A percentile compares a stretch with the other conserved stretches of the same genome.
These are phyloP conservation scores for Plectropomus leopardus DNA, from an alignment of 2,113 vertebrate species.

Conservation along the genomic window DNA sequence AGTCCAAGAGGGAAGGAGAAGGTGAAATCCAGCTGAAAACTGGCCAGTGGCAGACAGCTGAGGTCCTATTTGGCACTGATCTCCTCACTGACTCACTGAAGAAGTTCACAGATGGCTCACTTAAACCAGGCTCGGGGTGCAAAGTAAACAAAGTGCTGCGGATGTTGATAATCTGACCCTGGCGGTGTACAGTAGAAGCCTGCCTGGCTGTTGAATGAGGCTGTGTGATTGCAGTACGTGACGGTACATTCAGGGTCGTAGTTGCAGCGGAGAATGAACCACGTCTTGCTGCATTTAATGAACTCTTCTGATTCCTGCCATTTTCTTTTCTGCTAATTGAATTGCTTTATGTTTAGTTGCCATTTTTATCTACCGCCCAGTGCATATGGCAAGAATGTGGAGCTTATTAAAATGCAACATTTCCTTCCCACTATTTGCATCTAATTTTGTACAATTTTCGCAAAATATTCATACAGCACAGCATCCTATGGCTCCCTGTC, in stretches of 20 bases:
- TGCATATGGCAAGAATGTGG: constrained; percentile 20
- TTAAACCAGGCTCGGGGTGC: constrained; percentile 43
- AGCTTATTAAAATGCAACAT: constrained; percentile 70
- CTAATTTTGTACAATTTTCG: constrained; percentile 73
- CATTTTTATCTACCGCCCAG: constrained; percentile 38
- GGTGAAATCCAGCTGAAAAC: constrained; percentile 68
- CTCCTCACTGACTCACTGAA: constrained; percentile 51
- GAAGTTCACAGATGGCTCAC: constrained; percentile 75
- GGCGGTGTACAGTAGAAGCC: neutral
- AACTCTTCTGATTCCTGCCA: constrained; percentile 53
- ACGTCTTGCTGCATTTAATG: constrained; percentile 46
- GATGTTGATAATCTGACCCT: constrained; percentile 55
- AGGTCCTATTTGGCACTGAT: constrained; percentile 71
- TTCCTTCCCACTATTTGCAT: constrained; percentile 76
- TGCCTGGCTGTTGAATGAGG: neutral
- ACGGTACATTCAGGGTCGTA: neutral
- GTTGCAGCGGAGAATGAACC: neutral
- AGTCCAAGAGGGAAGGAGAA: constrained; percentile 49
- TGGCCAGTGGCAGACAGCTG: constrained; percentile 73
- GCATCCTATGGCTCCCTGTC: constrained; percentile 51
- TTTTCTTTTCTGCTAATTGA: constrained; percentile 66
- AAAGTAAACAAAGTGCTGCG: constrained; percentile 67
- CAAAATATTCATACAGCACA: constrained; percentile 48
- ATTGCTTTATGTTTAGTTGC: constrained; percentile 38
- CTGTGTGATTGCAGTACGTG: neutral